A percentile compares a stretch with the other conserved stretches of the same genome.
These are phyloP conservation scores for Carterocephalus palaemon DNA, from an alignment of 2,888 invertebrate species.

Conservation along the genomic window DNA sequence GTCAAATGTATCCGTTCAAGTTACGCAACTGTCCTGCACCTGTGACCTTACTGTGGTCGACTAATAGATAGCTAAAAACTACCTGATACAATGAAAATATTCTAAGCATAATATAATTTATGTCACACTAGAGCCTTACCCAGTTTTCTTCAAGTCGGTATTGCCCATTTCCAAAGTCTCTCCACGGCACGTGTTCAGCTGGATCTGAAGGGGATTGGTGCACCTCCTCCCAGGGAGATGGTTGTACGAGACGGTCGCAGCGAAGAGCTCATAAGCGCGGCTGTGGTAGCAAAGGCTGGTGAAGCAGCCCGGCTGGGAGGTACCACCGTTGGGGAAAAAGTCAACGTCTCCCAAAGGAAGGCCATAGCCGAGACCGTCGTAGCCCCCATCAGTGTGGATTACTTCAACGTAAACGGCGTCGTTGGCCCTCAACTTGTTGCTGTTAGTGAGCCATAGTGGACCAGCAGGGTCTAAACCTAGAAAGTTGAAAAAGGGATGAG, in stretches of 20 bases:
- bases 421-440: slow-evolving; percentile 19
- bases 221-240: slow-evolving; percentile 46
- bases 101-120: background rate
- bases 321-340: slow-evolving; percentile 79
- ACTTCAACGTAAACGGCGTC: slow-evolving; percentile 43
- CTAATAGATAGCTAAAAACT: no score
- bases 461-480: slow-evolving; percentile 49
- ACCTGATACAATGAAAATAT: no score
- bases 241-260: slow-evolving; percentile 42
- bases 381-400: slow-evolving; percentile 36
- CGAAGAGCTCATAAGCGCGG: slow-evolving; percentile 50
- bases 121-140: no score
- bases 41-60: no score
- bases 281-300: slow-evolving; percentile 49
- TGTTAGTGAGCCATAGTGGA: slow-evolving; percentile 48
- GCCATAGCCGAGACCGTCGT: slow-evolving; percentile 28
- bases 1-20: no score
- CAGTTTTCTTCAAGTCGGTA: slow-evolving; percentile 42
- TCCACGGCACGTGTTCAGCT: slow-evolving; percentile 44
- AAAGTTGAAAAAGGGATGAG: no score
- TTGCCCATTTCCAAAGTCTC: slow-evolving; percentile 46
- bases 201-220: slow-evolving; percentile 35
- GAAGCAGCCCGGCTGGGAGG: slow-evolving; percentile 47
- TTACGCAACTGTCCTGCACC: no score
- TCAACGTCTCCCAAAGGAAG: slow-evolving; percentile 66